Conservation (phyloP, 2,797 vertebrate species). For the Acanthis flammea region DNA sequence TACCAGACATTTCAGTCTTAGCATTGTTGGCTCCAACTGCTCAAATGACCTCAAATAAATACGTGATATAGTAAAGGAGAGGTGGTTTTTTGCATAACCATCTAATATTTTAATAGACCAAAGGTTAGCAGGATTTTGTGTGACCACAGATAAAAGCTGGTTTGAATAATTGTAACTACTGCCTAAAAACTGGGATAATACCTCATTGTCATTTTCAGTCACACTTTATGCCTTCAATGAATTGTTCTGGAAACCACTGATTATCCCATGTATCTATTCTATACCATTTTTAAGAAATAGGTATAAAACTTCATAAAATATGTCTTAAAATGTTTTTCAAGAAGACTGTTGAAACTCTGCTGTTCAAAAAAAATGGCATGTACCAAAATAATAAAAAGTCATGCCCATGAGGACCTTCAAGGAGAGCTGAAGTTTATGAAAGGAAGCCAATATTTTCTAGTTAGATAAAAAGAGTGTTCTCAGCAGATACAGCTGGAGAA, state of each 20-base stretch:
- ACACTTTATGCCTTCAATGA: fast-evolving
- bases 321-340: neutral
- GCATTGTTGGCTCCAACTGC: neutral
- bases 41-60: neutral
- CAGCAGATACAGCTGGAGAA: neutral
- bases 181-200: neutral
- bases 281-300: neutral
- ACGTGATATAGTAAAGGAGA: fast-evolving
- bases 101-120: neutral
- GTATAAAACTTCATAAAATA: neutral
- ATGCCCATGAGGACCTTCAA: neutral
- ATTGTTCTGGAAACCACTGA: neutral
- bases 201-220: neutral
- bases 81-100: neutral
- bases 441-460: neutral
- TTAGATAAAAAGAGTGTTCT: neutral
- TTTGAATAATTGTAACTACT: neutral
- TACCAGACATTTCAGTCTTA: constrained; percentile 55
- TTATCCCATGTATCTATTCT: neutral
- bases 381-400: neutral
- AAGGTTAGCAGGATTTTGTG: neutral
- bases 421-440: neutral
- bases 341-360: neutral
- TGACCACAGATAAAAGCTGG: neutral
- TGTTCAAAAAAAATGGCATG: neutral